Percentiles rank a stretch among this genome's conserved stretches.
Conservation (phyloP, 2,113 vertebrate genomes). For the Caracal caracal region DNA sequence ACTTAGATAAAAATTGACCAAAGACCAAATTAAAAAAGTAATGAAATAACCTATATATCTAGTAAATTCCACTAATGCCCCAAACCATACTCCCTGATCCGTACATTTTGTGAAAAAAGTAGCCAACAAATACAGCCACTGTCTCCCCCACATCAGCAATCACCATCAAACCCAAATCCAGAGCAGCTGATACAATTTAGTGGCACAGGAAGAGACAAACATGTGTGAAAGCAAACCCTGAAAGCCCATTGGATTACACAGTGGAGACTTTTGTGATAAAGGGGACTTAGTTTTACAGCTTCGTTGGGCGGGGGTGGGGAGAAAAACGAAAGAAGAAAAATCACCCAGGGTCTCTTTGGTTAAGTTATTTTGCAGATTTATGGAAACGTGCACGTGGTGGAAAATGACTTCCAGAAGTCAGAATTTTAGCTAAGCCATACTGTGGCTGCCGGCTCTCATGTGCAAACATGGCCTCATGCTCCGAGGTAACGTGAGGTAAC, state of each 20-base stretch:
- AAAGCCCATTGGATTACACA: slow-evolving; percentile 50
- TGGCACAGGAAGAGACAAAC: slow-evolving; percentile 61
- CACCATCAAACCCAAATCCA: slow-evolving; percentile 53
- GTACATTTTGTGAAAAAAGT: not conserved
- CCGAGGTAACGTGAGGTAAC: slow-evolving; percentile 77
- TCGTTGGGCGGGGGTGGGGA: not conserved
- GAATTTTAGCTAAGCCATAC: slow-evolving; percentile 67
- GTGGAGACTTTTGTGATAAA: slow-evolving; percentile 69
- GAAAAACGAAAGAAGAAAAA: slow-evolving; percentile 68
- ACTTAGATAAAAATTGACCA: not conserved
- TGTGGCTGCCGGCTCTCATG: slow-evolving; percentile 62
- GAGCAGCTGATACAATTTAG: slow-evolving; percentile 72
- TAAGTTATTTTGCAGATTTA: slow-evolving; percentile 83
- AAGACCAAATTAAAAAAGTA: not conserved
- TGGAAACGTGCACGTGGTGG: slow-evolving; percentile 78
- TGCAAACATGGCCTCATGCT: slow-evolving; percentile 57
- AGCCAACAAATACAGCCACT: not conserved
- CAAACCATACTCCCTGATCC: not conserved
- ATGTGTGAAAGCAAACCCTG: slow-evolving; percentile 49
- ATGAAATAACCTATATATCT: not conserved
- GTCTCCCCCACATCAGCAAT: slow-evolving; percentile 57
- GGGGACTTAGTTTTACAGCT: slow-evolving; percentile 67
- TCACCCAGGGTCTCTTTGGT: slow-evolving; percentile 62
- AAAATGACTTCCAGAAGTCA: slow-evolving; percentile 86
- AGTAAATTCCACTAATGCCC: not conserved